Percentiles rank a stretch among this genome's conserved stretches.
phyloP scores from a whole-genome alignment of 2,797 vertebrate genomes.

The Bothrops alternatus region DNA sequence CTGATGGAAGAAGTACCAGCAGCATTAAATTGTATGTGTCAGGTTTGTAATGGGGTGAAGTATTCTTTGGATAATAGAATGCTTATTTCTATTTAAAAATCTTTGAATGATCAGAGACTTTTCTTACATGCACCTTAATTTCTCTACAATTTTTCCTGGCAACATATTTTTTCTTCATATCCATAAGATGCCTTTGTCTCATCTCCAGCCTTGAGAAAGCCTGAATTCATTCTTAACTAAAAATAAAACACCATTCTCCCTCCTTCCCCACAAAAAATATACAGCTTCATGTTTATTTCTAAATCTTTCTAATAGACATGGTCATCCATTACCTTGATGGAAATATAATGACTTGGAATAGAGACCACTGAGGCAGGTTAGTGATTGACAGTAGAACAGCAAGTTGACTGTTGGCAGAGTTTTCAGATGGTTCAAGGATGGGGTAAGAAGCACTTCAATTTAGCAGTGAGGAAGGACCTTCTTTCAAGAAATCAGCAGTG shows the following conservation, averaged over 20 bases:
- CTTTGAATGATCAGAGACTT: background rate
- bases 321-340: background rate
- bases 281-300: background rate
- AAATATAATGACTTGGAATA: background rate
- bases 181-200: background rate
- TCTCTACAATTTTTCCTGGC: background rate
- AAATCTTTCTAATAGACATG: background rate
- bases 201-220: background rate
- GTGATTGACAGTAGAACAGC: background rate
- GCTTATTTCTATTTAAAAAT: conserved; percentile 36
- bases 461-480: background rate
- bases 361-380: background rate
- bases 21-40: conserved; percentile 61
- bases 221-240: background rate
- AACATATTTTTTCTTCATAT: background rate
- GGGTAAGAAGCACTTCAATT: background rate
- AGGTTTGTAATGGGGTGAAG: conserved; percentile 50
- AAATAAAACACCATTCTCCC: background rate
- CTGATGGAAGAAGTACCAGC: conserved; percentile 53
- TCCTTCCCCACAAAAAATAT: background rate
- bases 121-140: background rate
- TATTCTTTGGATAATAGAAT: conserved; percentile 53
- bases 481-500: conserved; percentile 33
- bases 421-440: background rate
- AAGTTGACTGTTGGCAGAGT: background rate